Percentiles rank a stretch among this genome's conserved stretches.
These are phyloP conservation scores for Drosophila neutralis DNA, from an alignment of 2,888 invertebrate species.

Conservation along the genomic window DNA sequence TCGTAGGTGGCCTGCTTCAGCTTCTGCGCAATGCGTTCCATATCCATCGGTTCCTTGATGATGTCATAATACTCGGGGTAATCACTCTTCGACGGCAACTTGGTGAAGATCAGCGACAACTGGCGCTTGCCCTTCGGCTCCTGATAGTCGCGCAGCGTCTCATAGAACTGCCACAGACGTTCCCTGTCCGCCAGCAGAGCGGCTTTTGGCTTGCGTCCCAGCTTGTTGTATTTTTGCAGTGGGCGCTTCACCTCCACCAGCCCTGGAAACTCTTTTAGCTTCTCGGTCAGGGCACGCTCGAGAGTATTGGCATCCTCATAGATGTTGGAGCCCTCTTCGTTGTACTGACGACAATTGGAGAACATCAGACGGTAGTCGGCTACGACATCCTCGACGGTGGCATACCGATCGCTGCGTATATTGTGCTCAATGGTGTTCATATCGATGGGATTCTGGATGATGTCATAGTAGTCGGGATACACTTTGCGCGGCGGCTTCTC, in stretches of 20 bases:
- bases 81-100: constrained; percentile 95
- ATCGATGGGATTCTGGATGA: constrained; percentile 97
- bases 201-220: constrained; percentile 84
- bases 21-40: constrained; percentile 96
- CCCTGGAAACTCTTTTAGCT: constrained; percentile 90
- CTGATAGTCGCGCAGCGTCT: constrained; percentile 94
- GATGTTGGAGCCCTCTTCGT: constrained; percentile 97
- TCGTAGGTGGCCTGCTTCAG: constrained; percentile 91
- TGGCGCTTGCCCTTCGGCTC: constrained; percentile 94
- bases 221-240: constrained; percentile 74
- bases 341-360: constrained; percentile 97
- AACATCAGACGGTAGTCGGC: constrained; percentile 97
- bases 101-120: constrained; percentile 97
- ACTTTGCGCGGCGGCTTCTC: constrained; percentile 97
- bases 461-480: constrained; percentile 97
- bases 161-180: constrained; percentile 94
- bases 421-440: constrained; percentile 96
- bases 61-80: constrained; percentile 99
- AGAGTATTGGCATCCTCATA: constrained; percentile 96
- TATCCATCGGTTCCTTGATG: constrained; percentile 97
- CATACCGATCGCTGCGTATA: constrained; percentile 94
- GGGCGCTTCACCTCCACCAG: constrained; percentile 85
- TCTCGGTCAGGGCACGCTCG: constrained; percentile 93
- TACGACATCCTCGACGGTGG: constrained; percentile 92
- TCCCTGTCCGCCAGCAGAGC: constrained; percentile 89